Conservation (phyloP, 53 echinoderm and acorn worm genomes). For the Luidia sarsii region DNA sequence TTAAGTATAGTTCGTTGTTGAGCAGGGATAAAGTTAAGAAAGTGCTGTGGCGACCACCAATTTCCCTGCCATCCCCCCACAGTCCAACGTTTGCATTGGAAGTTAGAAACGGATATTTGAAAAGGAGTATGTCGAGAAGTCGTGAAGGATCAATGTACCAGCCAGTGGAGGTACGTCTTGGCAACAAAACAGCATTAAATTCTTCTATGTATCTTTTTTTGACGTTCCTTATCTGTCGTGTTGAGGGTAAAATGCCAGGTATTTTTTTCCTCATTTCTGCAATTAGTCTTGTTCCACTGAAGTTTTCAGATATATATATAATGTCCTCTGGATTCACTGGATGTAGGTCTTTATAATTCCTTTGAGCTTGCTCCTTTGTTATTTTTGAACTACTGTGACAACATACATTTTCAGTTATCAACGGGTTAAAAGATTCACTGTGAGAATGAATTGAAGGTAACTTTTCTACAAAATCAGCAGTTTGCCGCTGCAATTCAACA, state of each 20-base stretch:
- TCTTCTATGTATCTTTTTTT: conserved; percentile 26
- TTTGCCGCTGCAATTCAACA: background rate
- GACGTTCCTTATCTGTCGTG: background rate
- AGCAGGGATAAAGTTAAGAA: conserved; percentile 22
- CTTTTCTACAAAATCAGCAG: no score
- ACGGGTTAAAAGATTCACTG: no score
- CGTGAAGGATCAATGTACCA: conserved; percentile 31
- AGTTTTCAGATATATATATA: conserved; percentile 56
- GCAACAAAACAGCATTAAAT: conserved; percentile 39
- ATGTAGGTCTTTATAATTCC: conserved; percentile 1
- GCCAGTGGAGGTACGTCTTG: conserved; percentile 47
- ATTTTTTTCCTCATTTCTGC: conserved; percentile 46
- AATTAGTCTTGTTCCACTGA: conserved; percentile 47
- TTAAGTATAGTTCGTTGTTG: conserved; percentile 43
- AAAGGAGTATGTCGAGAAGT: conserved; percentile 30
- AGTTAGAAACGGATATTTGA: conserved; percentile 26
- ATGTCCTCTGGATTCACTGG: conserved; percentile 41
- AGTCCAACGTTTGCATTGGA: conserved; percentile 14
- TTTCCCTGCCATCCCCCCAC: conserved; percentile 51
- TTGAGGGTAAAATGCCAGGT: conserved; percentile 52
- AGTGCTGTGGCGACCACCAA: conserved; percentile 26
- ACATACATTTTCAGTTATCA: background rate
- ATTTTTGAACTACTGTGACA: background rate
- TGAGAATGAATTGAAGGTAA: no score
- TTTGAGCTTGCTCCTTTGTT: background rate